A percentile compares a stretch with the other conserved stretches of the same genome.
These are phyloP conservation scores for Synergus itoensis DNA, from an alignment of 2,888 invertebrate genomes.

Conservation along the genomic window DNA sequence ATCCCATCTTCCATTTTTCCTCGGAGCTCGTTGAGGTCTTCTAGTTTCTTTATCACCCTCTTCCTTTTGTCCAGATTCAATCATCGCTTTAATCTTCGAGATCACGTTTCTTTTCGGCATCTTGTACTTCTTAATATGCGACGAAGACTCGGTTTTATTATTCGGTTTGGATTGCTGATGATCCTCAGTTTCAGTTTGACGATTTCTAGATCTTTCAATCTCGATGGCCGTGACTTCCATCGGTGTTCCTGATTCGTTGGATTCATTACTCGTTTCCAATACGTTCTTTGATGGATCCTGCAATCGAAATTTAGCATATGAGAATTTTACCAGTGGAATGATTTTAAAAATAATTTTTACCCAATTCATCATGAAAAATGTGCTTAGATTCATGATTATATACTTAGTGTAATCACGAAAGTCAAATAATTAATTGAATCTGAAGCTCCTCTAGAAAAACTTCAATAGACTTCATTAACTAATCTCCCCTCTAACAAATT, in stretches of 20 bases:
- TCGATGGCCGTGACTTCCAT: constrained; percentile 67
- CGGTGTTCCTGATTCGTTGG: constrained; percentile 59
- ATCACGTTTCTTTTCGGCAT: constrained; percentile 89
- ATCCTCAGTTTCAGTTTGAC: constrained; percentile 56
- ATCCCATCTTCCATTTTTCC: constrained; percentile 87
- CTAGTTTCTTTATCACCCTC: constrained; percentile 80
- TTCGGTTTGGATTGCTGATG: constrained; percentile 51
- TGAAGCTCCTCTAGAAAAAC: too few relatives aligned
- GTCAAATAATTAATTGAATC: too few relatives aligned
- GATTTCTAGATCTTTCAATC: constrained; percentile 52
- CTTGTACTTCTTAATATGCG: constrained; percentile 85
- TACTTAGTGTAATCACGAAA: background rate
- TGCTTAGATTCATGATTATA: background rate
- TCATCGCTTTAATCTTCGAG: constrained; percentile 87
- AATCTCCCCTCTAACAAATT: too few relatives aligned
- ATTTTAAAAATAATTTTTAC: too few relatives aligned
- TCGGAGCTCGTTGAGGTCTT: constrained; percentile 80
- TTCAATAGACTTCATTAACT: too few relatives aligned
- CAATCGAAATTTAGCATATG: background rate
- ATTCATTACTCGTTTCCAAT: constrained; percentile 49
- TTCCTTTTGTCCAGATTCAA: constrained; percentile 81
- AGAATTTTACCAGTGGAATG: background rate
- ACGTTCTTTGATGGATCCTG: constrained; percentile 1
- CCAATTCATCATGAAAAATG: too few relatives aligned
- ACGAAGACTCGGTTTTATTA: constrained; percentile 64